Evolutionary conservation across 2,888 invertebrate genomes (phyloP).

Genomic region (Tridacna crocea): DNA sequence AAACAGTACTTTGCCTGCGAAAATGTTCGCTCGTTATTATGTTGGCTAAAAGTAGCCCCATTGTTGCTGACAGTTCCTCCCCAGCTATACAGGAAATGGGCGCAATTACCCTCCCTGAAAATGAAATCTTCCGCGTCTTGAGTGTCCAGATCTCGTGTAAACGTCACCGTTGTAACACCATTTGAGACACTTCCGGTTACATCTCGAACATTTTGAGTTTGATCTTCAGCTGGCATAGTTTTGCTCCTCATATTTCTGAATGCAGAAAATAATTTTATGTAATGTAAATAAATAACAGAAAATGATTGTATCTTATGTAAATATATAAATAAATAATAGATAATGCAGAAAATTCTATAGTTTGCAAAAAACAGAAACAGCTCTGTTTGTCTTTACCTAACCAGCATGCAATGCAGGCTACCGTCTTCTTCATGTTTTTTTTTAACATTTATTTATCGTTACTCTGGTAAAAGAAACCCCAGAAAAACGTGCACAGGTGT

Average conservation of each 20-base stretch:
- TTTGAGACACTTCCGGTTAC: constrained; percentile 46
- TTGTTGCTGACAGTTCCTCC: constrained; percentile 54
- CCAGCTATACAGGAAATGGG: constrained; percentile 63
- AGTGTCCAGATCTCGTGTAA: constrained; percentile 62
- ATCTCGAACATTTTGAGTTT: constrained; percentile 47
- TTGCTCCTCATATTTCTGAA: constrained; percentile 19
- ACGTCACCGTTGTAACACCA: constrained; percentile 62
- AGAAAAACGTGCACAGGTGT: too few relatives aligned
- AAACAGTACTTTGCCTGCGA: constrained; percentile 43
- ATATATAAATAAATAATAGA: too few relatives aligned
- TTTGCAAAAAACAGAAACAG: too few relatives aligned
- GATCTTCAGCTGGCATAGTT: constrained; percentile 50
- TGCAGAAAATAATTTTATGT: too few relatives aligned
- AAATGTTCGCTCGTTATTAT: constrained; percentile 31
- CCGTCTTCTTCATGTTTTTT: too few relatives aligned
- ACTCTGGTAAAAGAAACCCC: too few relatives aligned
- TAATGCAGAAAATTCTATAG: too few relatives aligned
- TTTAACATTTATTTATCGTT: too few relatives aligned
- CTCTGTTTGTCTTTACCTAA: too few relatives aligned
- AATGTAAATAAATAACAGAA: too few relatives aligned
- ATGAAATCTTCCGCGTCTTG: constrained; percentile 55
- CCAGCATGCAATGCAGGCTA: too few relatives aligned
- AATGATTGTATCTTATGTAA: too few relatives aligned
- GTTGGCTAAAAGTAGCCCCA: constrained; percentile 21
- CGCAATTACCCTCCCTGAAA: constrained; percentile 78